A percentile compares a stretch with the other conserved stretches of the same genome.
These are phyloP conservation scores for Genyomyrus donnyi DNA, from an alignment of 2,113 vertebrate species.

Conservation along the genomic window DNA sequence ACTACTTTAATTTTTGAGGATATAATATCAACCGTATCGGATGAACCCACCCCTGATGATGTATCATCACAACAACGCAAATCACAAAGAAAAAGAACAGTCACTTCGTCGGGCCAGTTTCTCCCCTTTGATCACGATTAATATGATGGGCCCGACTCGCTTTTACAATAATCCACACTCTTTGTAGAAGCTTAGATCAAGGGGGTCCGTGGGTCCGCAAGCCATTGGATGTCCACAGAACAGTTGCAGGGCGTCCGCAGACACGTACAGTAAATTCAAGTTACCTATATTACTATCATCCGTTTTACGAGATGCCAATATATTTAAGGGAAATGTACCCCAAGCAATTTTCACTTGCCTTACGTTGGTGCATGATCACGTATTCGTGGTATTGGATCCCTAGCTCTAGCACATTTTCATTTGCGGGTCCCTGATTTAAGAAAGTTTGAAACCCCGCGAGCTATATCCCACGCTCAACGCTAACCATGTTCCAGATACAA, in stretches of 20 bases:
- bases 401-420: background rate
- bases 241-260: background rate
- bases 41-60: background rate
- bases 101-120: background rate
- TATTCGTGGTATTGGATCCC: background rate
- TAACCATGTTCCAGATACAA: background rate
- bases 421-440: background rate
- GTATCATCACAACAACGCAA: background rate
- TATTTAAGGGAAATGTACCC: background rate
- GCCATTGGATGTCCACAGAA: background rate
- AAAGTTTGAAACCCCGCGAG: background rate
- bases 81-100: background rate
- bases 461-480: background rate
- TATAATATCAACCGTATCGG: background rate
- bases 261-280: background rate
- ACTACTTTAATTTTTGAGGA: background rate
- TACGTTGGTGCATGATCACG: background rate
- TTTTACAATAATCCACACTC: background rate
- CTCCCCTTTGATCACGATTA: background rate
- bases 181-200: background rate
- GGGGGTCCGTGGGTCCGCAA: background rate
- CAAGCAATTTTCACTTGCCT: background rate
- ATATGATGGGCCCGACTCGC: background rate
- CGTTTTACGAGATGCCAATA: background rate
- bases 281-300: background rate